Percentiles rank a stretch among this genome's conserved stretches.
Conservation (phyloP, 2,797 vertebrate genomes). For the Coracias cyanogaster region DNA sequence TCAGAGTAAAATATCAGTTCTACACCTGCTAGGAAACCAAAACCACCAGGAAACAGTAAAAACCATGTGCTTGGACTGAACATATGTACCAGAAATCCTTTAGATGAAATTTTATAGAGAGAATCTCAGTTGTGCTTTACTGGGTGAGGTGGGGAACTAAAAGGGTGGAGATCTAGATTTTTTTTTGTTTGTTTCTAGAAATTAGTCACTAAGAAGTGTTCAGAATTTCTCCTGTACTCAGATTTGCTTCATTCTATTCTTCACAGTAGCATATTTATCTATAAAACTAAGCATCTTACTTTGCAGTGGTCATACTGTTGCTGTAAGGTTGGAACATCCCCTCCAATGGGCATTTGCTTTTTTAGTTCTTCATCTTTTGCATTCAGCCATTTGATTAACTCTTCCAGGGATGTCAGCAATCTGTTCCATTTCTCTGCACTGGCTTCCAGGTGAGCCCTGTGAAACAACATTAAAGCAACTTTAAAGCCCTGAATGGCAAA, state of each 20-base stretch:
- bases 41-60: background rate
- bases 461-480: background rate
- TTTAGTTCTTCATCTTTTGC: conserved; percentile 93
- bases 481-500: background rate
- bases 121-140: background rate
- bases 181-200: background rate
- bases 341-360: conserved; percentile 95
- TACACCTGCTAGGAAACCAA: background rate
- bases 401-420: conserved; percentile 90
- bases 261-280: background rate
- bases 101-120: background rate
- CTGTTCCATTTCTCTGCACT: conserved; percentile 95
- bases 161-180: background rate
- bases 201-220: background rate
- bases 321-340: conserved; percentile 92
- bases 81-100: background rate
- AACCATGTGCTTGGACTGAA: background rate
- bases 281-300: conserved; percentile 72
- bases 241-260: background rate
- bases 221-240: background rate
- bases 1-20: background rate
- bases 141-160: background rate
- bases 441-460: conserved; percentile 93
- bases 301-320: conserved; percentile 92
- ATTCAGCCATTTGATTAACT: conserved; percentile 94